phyloP scores from a whole-genome alignment of 1,140 invertebrate species.

The Neotoxoptera formosana region DNA sequence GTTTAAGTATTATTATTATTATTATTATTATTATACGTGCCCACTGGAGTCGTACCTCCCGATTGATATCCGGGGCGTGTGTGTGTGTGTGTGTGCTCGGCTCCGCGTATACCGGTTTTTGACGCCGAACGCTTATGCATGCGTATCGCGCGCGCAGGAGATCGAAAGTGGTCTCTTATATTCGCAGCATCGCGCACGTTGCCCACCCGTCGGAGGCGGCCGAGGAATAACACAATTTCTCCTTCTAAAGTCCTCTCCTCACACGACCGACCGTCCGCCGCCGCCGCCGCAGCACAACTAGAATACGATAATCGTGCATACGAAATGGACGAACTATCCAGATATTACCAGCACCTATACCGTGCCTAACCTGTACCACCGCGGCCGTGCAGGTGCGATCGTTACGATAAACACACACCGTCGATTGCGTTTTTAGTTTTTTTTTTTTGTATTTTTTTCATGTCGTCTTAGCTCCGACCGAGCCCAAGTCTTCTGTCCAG shows the following conservation, averaged over 20 bases:
- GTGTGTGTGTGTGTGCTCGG: neutral
- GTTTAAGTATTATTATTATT: neutral
- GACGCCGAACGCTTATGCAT: neutral
- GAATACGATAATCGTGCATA: constrained; percentile 43
- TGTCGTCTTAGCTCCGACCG: neutral
- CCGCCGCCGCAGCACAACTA: constrained; percentile 13
- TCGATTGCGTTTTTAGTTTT: no score
- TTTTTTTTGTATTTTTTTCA: neutral
- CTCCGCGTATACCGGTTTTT: constrained; percentile 24
- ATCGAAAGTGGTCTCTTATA: constrained; percentile 54
- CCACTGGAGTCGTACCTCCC: neutral
- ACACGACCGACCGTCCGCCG: no score
- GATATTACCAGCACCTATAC: neutral
- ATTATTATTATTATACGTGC: no score
- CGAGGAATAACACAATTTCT: constrained; percentile 50
- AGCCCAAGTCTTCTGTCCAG: neutral
- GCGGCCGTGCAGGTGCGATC: neutral
- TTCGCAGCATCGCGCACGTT: constrained; percentile 42
- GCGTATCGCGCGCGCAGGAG: neutral
- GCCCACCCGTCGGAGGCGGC: constrained; percentile 30
- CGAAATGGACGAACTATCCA: constrained; percentile 40
- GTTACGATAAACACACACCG: no score
- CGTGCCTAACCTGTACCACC: neutral
- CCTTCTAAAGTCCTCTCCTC: constrained; percentile 34
- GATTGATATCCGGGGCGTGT: neutral